These are phyloP conservation scores for Mus minutoides DNA, from an alignment of 2,797 vertebrate genomes.

Conservation along the genomic window DNA sequence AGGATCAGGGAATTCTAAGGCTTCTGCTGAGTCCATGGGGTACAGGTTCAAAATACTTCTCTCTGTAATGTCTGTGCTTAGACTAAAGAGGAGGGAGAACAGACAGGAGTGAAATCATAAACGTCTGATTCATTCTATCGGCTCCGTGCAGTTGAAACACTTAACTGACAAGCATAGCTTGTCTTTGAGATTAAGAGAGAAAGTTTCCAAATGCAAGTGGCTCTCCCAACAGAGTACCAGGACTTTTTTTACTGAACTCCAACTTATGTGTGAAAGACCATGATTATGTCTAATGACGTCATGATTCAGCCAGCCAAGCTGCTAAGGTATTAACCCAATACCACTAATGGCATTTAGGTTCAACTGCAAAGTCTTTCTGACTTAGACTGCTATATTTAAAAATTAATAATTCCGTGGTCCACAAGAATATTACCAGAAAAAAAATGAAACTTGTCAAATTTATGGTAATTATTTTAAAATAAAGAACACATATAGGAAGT, in stretches of 20 bases:
- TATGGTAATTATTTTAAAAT: neutral
- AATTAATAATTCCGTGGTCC: neutral
- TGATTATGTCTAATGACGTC: constrained; percentile 14
- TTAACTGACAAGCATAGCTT: constrained; percentile 13
- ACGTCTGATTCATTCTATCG: neutral
- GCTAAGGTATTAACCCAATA: neutral
- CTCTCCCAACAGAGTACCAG: neutral
- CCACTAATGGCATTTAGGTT: neutral
- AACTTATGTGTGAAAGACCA: constrained; percentile 1
- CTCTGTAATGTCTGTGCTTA: constrained; percentile 87
- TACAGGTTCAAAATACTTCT: constrained; percentile 89
- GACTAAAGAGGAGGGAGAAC: constrained; percentile 82
- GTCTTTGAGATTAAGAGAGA: constrained; percentile 28
- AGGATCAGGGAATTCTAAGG: constrained; percentile 84
- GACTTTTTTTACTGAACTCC: neutral
- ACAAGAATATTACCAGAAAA: neutral
- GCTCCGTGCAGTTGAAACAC: neutral
- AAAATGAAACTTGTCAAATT: neutral
- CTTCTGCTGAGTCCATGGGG: constrained; percentile 87
- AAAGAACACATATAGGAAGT: neutral
- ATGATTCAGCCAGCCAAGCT: constrained; percentile 19
- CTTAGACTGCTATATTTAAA: neutral
- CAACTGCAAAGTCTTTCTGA: neutral
- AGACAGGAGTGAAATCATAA: constrained; percentile 43
- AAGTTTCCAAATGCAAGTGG: neutral